Conservation (phyloP, 37 sponge, comb jelly and placozoan species). For the Diacarnus erythraeanus region DNA sequence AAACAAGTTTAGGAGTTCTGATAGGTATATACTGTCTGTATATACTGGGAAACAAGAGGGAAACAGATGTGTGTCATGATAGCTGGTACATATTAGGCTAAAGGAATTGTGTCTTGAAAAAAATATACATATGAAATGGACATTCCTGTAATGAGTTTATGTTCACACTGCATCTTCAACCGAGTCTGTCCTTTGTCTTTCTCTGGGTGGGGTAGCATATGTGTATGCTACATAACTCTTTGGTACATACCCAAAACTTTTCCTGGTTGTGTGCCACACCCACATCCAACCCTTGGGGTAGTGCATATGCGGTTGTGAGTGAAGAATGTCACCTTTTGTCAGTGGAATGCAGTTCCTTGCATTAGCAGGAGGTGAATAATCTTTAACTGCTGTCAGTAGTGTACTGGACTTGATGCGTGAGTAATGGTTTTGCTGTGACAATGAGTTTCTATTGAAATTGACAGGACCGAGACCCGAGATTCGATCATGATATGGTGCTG, state of each 20-base stretch:
- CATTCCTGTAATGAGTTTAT: too few species aligned
- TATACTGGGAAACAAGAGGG: too few species aligned
- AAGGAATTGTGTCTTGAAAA: too few species aligned
- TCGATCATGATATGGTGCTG: neutral
- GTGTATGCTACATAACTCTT: constrained; percentile 32
- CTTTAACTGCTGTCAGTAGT: constrained; percentile 12
- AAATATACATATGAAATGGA: too few species aligned
- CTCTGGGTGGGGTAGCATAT: constrained; percentile 6
- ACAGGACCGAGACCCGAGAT: neutral
- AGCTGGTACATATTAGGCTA: too few species aligned
- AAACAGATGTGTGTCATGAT: too few species aligned
- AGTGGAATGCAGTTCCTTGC: constrained; percentile 26
- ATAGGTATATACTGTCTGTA: too few species aligned
- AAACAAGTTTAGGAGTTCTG: too few species aligned
- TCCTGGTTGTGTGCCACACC: constrained; percentile 44
- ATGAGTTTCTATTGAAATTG: neutral
- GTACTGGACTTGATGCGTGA: neutral
- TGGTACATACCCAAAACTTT: constrained; percentile 49
- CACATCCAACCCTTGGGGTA: constrained; percentile 65
- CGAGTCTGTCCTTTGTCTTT: neutral
- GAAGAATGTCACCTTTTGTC: constrained; percentile 39
- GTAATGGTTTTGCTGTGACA: neutral
- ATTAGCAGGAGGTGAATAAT: constrained; percentile 21
- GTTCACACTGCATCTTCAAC: constrained; percentile 24
- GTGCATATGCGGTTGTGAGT: constrained; percentile 34